phyloP scores from a whole-genome alignment of 2,888 invertebrate species.

The Eumerus sabulonum region DNA sequence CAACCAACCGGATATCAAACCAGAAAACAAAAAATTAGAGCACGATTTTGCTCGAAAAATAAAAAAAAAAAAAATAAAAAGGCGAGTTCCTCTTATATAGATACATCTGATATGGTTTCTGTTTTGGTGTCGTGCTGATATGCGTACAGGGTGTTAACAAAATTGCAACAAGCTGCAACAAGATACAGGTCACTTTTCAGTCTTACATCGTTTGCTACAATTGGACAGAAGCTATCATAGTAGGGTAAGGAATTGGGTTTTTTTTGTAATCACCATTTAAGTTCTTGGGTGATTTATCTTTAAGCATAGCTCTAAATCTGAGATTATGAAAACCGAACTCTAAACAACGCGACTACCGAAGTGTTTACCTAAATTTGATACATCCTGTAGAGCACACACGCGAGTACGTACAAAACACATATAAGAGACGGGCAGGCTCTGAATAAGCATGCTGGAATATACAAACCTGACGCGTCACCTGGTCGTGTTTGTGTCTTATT shows the following conservation, averaged over 20 bases:
- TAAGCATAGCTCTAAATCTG: too few relatives aligned
- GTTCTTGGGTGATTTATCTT: too few relatives aligned
- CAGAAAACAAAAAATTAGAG: conserved; percentile 6
- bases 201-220: too few relatives aligned
- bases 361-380: too few relatives aligned
- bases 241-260: too few relatives aligned
- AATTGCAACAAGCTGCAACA: neutral
- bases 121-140: neutral
- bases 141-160: conserved; percentile 11
- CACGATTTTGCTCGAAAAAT: neutral
- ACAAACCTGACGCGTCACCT: neutral
- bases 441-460: neutral
- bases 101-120: neutral
- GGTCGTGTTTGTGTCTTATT: conserved; percentile 44
- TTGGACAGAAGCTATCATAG: too few relatives aligned
- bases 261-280: too few relatives aligned
- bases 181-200: neutral
- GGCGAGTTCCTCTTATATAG: too few relatives aligned
- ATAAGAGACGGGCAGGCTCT: neutral
- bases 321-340: too few relatives aligned
- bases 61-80: neutral
- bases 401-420: too few relatives aligned
- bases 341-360: too few relatives aligned
- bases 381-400: too few relatives aligned
- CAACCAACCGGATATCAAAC: neutral